phyloP scores from a whole-genome alignment of 2,113 vertebrate genomes.

The Phycodurus eques region DNA sequence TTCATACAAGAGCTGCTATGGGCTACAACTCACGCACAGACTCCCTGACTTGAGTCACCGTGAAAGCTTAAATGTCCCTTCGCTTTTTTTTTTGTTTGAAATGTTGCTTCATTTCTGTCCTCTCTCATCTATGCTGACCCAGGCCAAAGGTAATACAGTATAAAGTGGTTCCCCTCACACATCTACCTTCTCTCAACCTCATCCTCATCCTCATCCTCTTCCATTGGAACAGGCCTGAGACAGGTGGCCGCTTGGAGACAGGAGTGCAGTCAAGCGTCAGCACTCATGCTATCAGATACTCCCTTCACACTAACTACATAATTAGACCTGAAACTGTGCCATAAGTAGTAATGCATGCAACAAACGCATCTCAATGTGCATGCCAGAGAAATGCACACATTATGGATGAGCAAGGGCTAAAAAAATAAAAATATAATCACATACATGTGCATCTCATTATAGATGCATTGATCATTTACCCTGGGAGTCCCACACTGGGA shows the following conservation, averaged over 20 bases:
- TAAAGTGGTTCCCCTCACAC: slow-evolving; percentile 35
- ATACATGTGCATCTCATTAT: slow-evolving; percentile 34
- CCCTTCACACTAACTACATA: slow-evolving; percentile 55
- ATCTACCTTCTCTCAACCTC: slow-evolving; percentile 24
- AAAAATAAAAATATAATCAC: slow-evolving; percentile 5
- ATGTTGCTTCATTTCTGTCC: no score
- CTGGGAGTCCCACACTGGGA: background rate
- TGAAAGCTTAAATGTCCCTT: no score
- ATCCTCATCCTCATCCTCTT: slow-evolving; percentile 33
- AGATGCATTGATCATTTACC: slow-evolving; percentile 5
- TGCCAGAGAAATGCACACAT: background rate
- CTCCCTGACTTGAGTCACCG: no score
- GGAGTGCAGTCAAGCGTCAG: slow-evolving; percentile 64
- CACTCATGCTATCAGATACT: slow-evolving; percentile 69
- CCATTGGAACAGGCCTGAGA: slow-evolving; percentile 41
- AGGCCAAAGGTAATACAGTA: slow-evolving; percentile 9
- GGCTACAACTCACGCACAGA: no score
- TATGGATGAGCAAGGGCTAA: slow-evolving; percentile 14
- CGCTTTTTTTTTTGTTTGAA: no score
- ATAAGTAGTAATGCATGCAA: slow-evolving; percentile 37
- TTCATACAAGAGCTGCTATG: no score
- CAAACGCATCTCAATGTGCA: slow-evolving; percentile 26
- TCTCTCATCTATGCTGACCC: no score
- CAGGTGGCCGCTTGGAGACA: slow-evolving; percentile 71
- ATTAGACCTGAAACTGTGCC: slow-evolving; percentile 44